Conservation (phyloP, 2,113 vertebrate species). For the Chroicocephalus ridibundus region DNA sequence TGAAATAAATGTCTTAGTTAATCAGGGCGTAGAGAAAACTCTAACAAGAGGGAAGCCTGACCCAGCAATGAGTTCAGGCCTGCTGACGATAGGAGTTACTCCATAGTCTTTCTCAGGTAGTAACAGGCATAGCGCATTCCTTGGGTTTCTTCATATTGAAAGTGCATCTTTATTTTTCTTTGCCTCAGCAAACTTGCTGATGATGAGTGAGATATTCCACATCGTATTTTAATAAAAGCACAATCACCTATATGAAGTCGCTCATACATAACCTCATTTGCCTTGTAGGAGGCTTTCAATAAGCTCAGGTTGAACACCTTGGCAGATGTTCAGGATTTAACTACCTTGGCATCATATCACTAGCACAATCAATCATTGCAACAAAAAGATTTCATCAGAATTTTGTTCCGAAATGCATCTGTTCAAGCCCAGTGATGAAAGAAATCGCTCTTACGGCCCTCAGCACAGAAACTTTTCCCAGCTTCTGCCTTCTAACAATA, state of each 20-base stretch:
- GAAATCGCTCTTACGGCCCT: not conserved
- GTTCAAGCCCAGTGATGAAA: constrained; percentile 1
- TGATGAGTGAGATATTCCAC: not conserved
- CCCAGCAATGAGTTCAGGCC: not conserved
- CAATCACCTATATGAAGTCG: not conserved
- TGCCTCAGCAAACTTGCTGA: not conserved
- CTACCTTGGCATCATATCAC: not conserved
- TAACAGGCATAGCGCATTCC: not conserved
- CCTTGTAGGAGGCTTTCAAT: constrained; percentile 2
- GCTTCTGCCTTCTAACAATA: not conserved
- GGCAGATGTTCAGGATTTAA: constrained; percentile 35
- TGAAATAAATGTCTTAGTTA: not conserved
- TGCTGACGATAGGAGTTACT: not conserved
- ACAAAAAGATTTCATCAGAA: constrained; percentile 23
- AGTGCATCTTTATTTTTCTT: not conserved
- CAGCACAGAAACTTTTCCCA: not conserved
- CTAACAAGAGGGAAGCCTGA: not conserved
- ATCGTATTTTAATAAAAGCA: not conserved
- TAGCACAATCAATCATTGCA: constrained; percentile 7
- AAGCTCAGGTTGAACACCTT: not conserved
- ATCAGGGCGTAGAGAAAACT: not conserved
- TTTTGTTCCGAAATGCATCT: not conserved
- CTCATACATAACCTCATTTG: not conserved
- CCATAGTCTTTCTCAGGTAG: not conserved
- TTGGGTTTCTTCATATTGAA: not conserved